Conservation (phyloP, 1,140 invertebrate genomes). For the Nixonia krombeini region DNA sequence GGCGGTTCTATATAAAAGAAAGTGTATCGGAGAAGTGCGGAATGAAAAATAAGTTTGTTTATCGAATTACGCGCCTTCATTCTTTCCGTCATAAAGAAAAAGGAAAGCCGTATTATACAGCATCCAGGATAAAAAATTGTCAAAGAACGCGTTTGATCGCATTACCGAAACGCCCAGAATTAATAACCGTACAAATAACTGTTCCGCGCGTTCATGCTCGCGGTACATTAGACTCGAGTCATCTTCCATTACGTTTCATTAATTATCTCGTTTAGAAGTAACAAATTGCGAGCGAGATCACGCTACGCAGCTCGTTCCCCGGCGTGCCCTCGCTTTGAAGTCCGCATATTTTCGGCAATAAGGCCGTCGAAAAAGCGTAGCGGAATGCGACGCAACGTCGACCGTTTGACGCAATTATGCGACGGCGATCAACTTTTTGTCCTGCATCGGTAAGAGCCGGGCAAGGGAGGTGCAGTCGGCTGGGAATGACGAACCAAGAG, state of each 20-base stretch:
- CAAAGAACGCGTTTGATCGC: too few species aligned
- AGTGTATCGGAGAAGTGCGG: not conserved
- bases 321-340: not conserved
- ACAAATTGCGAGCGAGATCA: not conserved
- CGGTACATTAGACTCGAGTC: not conserved
- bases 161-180: too few species aligned
- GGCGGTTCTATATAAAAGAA: not conserved
- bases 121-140: too few species aligned
- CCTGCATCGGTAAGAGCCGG: slow-evolving; percentile 42
- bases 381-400: slow-evolving; percentile 23
- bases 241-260: not conserved
- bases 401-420: slow-evolving; percentile 39
- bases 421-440: slow-evolving; percentile 43
- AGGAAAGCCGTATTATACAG: too few species aligned
- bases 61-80: too few species aligned
- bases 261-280: slow-evolving; percentile 13
- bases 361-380: not conserved
- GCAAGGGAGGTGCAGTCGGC: slow-evolving; percentile 59
- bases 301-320: not conserved
- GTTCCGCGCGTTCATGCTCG: too few species aligned
- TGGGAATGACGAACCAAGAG: too few species aligned
- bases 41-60: not conserved
- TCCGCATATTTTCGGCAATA: slow-evolving; percentile 15
- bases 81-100: too few species aligned
- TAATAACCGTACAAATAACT: too few species aligned